A percentile compares a stretch with the other conserved stretches of the same genome.
Evolutionary conservation across 2,888 invertebrate species (phyloP).

Genomic region (Drosophila kambysellisi): DNA sequence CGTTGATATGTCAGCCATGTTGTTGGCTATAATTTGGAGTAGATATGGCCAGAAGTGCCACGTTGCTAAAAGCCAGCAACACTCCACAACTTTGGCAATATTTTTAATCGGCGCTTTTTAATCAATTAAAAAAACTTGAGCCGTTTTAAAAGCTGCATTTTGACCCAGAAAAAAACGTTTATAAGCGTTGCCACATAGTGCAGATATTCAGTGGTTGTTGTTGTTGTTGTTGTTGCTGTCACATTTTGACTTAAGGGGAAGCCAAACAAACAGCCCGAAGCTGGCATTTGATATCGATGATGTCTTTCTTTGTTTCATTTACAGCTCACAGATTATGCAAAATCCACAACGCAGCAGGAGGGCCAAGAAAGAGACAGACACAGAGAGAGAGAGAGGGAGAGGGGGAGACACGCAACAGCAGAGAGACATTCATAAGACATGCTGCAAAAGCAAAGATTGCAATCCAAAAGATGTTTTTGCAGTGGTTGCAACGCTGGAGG

Average conservation of each 20-base stretch:
- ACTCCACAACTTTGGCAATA: slow-evolving; percentile 37
- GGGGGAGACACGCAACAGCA: neutral
- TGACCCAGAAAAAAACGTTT: slow-evolving; percentile 43
- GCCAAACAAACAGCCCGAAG: slow-evolving; percentile 56
- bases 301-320: slow-evolving; percentile 81
- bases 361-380: slow-evolving; percentile 19
- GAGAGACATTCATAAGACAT: slow-evolving; percentile 17
- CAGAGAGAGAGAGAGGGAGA: slow-evolving; percentile 9
- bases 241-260: slow-evolving; percentile 42
- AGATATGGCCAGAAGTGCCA: slow-evolving; percentile 20
- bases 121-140: slow-evolving; percentile 54
- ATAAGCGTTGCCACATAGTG: slow-evolving; percentile 28
- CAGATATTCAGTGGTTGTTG: slow-evolving; percentile 23
- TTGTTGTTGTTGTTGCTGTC: slow-evolving; percentile 16
- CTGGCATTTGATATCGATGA: slow-evolving; percentile 79
- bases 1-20: slow-evolving; percentile 8
- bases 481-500: slow-evolving; percentile 19
- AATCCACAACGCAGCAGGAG: slow-evolving; percentile 66
- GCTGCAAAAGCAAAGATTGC: slow-evolving; percentile 50
- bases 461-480: slow-evolving; percentile 54
- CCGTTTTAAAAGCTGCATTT: slow-evolving; percentile 29
- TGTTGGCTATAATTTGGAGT: slow-evolving; percentile 15
- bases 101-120: slow-evolving; percentile 29
- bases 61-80: neutral
- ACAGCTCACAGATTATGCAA: slow-evolving; percentile 69